Base-by-base conservation (phyloP, 2,113 vertebrate species). In the Saccopteryx leptura region DNA sequence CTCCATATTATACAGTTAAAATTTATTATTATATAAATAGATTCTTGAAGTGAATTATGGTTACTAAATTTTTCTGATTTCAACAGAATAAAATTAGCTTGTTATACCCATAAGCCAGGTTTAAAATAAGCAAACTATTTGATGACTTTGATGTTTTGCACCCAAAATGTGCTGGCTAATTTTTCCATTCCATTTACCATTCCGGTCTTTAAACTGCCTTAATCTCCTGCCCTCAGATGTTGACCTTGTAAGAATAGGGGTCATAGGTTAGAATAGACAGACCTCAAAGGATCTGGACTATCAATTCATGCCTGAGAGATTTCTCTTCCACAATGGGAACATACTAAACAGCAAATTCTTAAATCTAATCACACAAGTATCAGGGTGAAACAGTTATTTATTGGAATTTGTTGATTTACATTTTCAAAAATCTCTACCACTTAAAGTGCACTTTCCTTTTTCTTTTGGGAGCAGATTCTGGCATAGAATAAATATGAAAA, bases 301-400 rank as follows among this genome's bases (percentile, higher is more conserved):
- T 98, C 98, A 99, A 99, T 99, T 99, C 98, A 99, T 98, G 98
- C 98, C 98, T 99, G 98, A 99, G 98, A 98, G 98, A 99, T 98
- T 98, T 98, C 97, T 97, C 96, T 97, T 97, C 95, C 97, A 99
- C 98, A 98, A 98, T 98, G 98, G 98, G 98, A 98, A 89, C 95
- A 97, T 80, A 98, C 98, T 98, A 98, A 98, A 98, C 98, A 98
- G 98, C 98, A 98, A 99, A 98, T 98, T 99, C 98, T 98, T 98
- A 98, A 98, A 98, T 98, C 96, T 97, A 98, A 97, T 97, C 97
- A 98, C 96, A 98, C 92, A 96, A 97, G 82, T 98, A 98, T 98
- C 95, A 97, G 88, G 95, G 97, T 97, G 95, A 96, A 97, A 97
- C 93, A 96, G 94, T 97, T 97, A 97, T 96, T 98, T 97, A 96